phyloP scores from a whole-genome alignment of 2,113 vertebrate genomes.

The Aegithalos caudatus region DNA sequence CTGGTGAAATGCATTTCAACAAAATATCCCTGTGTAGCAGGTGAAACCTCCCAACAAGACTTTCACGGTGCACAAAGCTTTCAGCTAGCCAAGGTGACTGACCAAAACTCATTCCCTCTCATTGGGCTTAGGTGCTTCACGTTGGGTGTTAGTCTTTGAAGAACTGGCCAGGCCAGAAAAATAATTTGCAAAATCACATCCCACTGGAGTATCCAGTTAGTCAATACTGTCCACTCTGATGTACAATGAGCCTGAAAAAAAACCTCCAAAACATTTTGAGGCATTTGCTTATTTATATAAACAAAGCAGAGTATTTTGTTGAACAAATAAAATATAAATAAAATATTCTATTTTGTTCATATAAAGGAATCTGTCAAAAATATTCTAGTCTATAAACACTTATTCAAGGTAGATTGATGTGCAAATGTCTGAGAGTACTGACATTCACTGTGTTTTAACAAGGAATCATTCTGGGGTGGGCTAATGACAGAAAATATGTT shows the following conservation, averaged over 20 bases:
- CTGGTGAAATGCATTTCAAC: background rate
- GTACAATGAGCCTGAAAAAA: background rate
- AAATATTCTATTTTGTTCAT: background rate
- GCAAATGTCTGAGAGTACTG: background rate
- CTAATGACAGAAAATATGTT: background rate
- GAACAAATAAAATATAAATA: background rate
- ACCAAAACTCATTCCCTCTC: background rate
- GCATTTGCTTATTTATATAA: background rate
- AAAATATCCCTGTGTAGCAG: background rate
- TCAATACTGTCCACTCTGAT: background rate
- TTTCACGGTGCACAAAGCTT: background rate
- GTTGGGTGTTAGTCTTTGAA: background rate
- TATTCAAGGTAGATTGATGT: background rate
- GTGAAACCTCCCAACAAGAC: background rate
- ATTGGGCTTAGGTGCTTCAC: background rate
- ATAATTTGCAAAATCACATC: background rate
- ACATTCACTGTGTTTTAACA: background rate
- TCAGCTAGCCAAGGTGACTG: background rate
- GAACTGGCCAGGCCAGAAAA: conserved; percentile 17
- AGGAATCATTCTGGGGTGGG: background rate
- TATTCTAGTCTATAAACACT: background rate
- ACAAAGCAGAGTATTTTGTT: background rate
- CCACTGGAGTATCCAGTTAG: conserved; percentile 16
- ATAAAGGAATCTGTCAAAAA: background rate
- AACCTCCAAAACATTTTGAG: background rate